phyloP scores from a whole-genome alignment of 2,113 vertebrate species.

The human (Homo sapiens) region GRCh38 chr4:64929501-64930000 shows the following conservation, averaged over 20 bases:
- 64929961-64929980: too few relatives aligned
- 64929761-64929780: not conserved
- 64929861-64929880: not conserved
- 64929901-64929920: not conserved
- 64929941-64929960: too few relatives aligned
- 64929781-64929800: not conserved
- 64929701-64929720: not conserved
- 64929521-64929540: not conserved
- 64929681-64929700: not conserved
- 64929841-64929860: not conserved
- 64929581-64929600: not conserved
- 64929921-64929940: not conserved
- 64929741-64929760: too few relatives aligned
- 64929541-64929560: not conserved
- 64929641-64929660: not conserved
- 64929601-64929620: not conserved
- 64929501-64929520: not conserved
- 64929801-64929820: not conserved
- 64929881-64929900: not conserved
- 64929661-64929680: not conserved
- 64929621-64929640: not conserved
- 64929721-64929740: not conserved
- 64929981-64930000: too few relatives aligned
- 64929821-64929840: not conserved
- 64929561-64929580: not conserved